Base-by-base conservation (phyloP, 2,113 vertebrate genomes). In the Coreoperca whiteheadi region DNA sequence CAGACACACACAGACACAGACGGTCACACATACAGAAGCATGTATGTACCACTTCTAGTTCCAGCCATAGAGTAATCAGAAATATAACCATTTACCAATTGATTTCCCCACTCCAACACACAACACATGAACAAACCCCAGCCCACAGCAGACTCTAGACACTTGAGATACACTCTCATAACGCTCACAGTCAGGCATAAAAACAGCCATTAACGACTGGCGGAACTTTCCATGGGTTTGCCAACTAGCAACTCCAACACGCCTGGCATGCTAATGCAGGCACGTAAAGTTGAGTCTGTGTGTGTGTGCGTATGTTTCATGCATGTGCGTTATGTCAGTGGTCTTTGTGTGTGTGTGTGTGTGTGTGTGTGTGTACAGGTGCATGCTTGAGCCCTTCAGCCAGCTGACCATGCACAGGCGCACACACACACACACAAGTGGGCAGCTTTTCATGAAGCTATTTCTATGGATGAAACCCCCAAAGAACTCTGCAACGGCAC, bases 221-320 rank as follows among this genome's bases (percentile, higher is more conserved):
- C 69, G 80, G 89, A 93, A 94, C 90, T 94, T 94, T 94, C 93
- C 92, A 92, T 75, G 89, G 76, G 43, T 77, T 61, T 82, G 90
- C 91, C 91, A 89, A 77, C 87, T 30, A 87, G 86, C 84, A 67
- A 85, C 79, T 81, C 75, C 87, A 89, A 85, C 92, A 87, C 85
- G 89, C 66, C 90, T 83, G 88, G 91, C 93, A 92, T 93, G 91
- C 90, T 92, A 93, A 93, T 92, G 84, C 84, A 89, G 73, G 90
- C 92, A 93, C 88, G 78, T 91, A 93, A 87, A 89, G 82, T 88
- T 66, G 64, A 65, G 83, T 53, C 25, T 43, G 83, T 66, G 71
- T 75, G 80, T 86, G 80, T 86, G 80, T 71, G 60, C 71, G 76
- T 25, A 74, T 84, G 85, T 83, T 85, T 83, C 41, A 66, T 85